A percentile compares a stretch with the other conserved stretches of the same genome.
These are phyloP conservation scores for Zaprionus ornatus DNA, from an alignment of 1,140 invertebrate species.

Conservation along the genomic window DNA sequence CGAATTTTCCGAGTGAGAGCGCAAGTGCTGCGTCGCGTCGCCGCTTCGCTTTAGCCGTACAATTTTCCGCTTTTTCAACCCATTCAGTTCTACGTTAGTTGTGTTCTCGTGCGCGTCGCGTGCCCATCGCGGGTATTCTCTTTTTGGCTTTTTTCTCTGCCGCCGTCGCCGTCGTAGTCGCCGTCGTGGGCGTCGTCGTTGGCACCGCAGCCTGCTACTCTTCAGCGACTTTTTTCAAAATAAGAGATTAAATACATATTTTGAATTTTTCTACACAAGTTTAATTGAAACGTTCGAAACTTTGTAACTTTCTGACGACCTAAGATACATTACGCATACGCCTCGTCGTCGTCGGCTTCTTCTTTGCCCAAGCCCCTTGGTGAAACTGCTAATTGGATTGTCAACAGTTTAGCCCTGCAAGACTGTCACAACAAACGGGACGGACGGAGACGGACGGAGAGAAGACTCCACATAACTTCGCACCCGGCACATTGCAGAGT, in stretches of 20 bases:
- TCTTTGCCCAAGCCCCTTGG: slow-evolving; percentile 1
- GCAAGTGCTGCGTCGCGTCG: slow-evolving; percentile 28
- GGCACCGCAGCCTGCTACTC: slow-evolving; percentile 8
- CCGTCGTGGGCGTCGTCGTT: slow-evolving; percentile 17
- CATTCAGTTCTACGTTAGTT: slow-evolving; percentile 73
- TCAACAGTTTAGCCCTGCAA: slow-evolving; percentile 50
- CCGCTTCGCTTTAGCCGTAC: neutral
- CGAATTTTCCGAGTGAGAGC: slow-evolving; percentile 57
- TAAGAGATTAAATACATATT: slow-evolving; percentile 3
- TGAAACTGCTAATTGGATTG: slow-evolving; percentile 71
- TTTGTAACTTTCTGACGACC: neutral
- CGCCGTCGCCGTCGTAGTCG: slow-evolving; percentile 18
- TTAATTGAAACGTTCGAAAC: neutral
- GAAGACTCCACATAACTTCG: slow-evolving; percentile 73
- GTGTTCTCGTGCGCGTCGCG: slow-evolving; percentile 68
- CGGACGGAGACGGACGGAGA: neutral
- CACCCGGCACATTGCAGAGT: slow-evolving; percentile 33
- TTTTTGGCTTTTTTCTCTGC: slow-evolving; percentile 1
- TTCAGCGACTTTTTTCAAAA: neutral
- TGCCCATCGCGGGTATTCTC: slow-evolving; percentile 20
- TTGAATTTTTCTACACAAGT: neutral
- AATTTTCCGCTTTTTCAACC: slow-evolving; percentile 18
- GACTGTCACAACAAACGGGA: slow-evolving; percentile 56
- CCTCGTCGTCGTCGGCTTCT: slow-evolving; percentile 42
- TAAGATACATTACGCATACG: slow-evolving; percentile 24